Evolutionary conservation across 2,797 vertebrate species (phyloP).

Genomic region (Periparus ater): DNA sequence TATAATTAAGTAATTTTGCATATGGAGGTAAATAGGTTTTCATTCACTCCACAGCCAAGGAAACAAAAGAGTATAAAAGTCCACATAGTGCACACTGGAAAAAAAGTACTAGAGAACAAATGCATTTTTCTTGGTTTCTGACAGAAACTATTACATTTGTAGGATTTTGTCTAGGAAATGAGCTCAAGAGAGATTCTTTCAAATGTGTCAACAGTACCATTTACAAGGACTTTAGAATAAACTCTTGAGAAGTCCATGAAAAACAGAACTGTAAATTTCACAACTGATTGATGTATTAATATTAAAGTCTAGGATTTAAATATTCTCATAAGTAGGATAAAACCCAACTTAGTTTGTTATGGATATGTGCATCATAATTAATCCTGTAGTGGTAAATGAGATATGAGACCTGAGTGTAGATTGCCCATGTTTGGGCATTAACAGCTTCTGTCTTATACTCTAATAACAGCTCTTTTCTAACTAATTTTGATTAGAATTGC

Average conservation of each 20-base stretch:
- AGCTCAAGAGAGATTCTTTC: background rate
- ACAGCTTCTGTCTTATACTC: background rate
- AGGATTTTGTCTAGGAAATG: background rate
- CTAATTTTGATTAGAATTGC: background rate
- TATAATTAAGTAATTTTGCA: background rate
- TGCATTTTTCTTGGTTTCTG: background rate
- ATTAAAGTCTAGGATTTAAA: background rate
- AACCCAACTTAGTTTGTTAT: background rate
- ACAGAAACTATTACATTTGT: background rate
- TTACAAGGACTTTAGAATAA: background rate
- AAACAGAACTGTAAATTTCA: background rate
- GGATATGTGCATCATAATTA: background rate
- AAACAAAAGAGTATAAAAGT: background rate
- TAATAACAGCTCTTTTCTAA: background rate
- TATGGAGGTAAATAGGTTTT: background rate
- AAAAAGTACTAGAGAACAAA: background rate
- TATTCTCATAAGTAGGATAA: background rate
- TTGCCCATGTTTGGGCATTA: background rate
- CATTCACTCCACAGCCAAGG: background rate
- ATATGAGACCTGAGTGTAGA: background rate
- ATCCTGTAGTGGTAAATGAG: background rate
- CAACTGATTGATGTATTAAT: background rate
- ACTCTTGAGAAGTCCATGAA: background rate
- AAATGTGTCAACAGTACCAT: background rate
- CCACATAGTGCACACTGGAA: background rate